Evolutionary conservation across 2,888 invertebrate genomes (phyloP).

Genomic region (Crocallis elinguaria): DNA sequence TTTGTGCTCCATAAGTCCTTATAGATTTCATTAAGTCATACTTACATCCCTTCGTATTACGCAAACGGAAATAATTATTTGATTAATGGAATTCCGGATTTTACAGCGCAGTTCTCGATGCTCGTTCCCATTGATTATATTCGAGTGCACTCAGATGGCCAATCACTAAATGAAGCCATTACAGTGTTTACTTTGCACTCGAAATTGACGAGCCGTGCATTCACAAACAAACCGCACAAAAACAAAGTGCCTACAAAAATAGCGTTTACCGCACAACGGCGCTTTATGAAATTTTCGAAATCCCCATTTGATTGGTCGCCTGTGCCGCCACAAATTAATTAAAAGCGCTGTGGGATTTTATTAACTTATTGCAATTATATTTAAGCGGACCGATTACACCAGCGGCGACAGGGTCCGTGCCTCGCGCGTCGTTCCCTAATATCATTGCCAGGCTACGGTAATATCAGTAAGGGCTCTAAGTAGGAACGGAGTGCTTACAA

Average conservation of each 20-base stretch:
- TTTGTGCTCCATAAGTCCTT: conserved; percentile 52
- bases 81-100: conserved; percentile 8
- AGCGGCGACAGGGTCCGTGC: conserved; percentile 42
- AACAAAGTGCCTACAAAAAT: conserved; percentile 55
- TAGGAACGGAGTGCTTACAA: not conserved
- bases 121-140: conserved; percentile 35
- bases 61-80: conserved; percentile 18
- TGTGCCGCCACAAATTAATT: conserved; percentile 77
- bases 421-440: conserved; percentile 55
- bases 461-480: conserved; percentile 32
- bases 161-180: conserved; percentile 54
- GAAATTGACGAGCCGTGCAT: conserved; percentile 46
- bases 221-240: conserved; percentile 54
- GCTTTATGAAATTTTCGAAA: conserved; percentile 69
- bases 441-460: conserved; percentile 58
- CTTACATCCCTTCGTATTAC: conserved; percentile 16
- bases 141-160: conserved; percentile 42
- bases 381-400: conserved; percentile 70
- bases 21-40: conserved; percentile 42
- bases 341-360: conserved; percentile 73
- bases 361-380: conserved; percentile 82
- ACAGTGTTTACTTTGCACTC: conserved; percentile 50
- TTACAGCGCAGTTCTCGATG: not conserved
- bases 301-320: conserved; percentile 72
- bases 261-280: conserved; percentile 51